Percentiles rank a stretch among this genome's conserved stretches.
Conservation (phyloP, 2,797 vertebrate species). For the Esox lucius region DNA sequence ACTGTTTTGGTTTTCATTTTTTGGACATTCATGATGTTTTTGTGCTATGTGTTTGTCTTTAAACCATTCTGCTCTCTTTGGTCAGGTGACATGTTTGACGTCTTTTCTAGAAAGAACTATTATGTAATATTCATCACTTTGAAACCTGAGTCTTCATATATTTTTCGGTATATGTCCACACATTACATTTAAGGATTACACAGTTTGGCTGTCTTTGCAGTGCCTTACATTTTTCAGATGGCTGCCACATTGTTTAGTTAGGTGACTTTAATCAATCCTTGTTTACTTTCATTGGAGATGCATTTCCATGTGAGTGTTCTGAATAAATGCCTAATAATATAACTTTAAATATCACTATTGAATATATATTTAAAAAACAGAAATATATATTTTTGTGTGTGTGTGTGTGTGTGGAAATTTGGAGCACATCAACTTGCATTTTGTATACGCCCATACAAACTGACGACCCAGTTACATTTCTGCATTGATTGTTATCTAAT, state of each 20-base stretch:
- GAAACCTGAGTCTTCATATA: not conserved
- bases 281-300: not conserved
- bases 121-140: slow-evolving; percentile 41
- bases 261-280: slow-evolving; percentile 10
- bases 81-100: not conserved
- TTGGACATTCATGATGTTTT: slow-evolving; percentile 30
- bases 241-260: not conserved
- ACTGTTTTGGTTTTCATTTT: slow-evolving; percentile 18
- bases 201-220: not conserved
- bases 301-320: not conserved
- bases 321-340: not conserved
- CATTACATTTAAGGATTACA: not conserved
- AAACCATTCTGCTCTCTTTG: slow-evolving; percentile 6
- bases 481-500: not conserved
- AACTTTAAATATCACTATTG: not conserved
- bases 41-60: slow-evolving; percentile 11
- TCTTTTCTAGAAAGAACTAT: slow-evolving; percentile 19
- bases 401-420: not conserved
- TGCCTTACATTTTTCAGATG: slow-evolving; percentile 8
- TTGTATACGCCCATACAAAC: not conserved
- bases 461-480: not conserved
- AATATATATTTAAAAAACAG: not conserved
- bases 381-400: not conserved
- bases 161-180: not conserved
- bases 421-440: not conserved